These are phyloP conservation scores for Omphaloscelis lunosa DNA, from an alignment of 2,888 invertebrate species.

Conservation along the genomic window DNA sequence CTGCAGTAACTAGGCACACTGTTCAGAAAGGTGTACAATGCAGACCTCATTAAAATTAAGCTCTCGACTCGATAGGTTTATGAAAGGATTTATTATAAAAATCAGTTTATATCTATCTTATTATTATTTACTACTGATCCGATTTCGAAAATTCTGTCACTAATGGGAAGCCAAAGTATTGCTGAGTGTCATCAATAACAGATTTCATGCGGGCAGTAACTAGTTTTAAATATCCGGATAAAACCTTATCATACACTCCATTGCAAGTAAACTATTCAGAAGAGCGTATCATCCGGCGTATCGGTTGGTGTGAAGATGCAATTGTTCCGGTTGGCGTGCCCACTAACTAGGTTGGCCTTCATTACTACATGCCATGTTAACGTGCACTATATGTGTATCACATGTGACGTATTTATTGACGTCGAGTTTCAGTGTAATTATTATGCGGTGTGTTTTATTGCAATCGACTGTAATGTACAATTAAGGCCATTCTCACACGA, in stretches of 20 bases:
- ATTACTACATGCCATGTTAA: constrained; percentile 71
- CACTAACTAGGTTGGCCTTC: constrained; percentile 90
- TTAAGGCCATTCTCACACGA: constrained; percentile 8
- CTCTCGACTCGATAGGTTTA: neutral
- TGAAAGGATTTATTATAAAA: neutral
- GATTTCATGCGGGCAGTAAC: too few relatives aligned
- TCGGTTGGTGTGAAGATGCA: constrained; percentile 83
- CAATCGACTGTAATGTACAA: constrained; percentile 51
- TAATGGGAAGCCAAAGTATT: neutral
- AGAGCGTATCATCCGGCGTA: constrained; percentile 64
- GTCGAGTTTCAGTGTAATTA: constrained; percentile 49
- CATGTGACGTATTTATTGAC: constrained; percentile 57
- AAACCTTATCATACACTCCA: constrained; percentile 41
- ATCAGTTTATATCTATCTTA: neutral
- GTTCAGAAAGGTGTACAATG: neutral
- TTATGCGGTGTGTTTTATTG: constrained; percentile 56
- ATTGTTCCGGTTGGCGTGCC: constrained; percentile 89
- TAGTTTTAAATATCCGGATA: constrained; percentile 4
- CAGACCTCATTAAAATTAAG: constrained; percentile 29
- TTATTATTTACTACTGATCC: neutral
- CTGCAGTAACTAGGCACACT: neutral
- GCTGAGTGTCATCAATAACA: neutral
- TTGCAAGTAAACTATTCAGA: constrained; percentile 46
- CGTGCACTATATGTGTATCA: constrained; percentile 58
- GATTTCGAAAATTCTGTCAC: neutral